phyloP scores from a whole-genome alignment of 2,113 vertebrate species.

The Gnathonemus longibarbis region DNA sequence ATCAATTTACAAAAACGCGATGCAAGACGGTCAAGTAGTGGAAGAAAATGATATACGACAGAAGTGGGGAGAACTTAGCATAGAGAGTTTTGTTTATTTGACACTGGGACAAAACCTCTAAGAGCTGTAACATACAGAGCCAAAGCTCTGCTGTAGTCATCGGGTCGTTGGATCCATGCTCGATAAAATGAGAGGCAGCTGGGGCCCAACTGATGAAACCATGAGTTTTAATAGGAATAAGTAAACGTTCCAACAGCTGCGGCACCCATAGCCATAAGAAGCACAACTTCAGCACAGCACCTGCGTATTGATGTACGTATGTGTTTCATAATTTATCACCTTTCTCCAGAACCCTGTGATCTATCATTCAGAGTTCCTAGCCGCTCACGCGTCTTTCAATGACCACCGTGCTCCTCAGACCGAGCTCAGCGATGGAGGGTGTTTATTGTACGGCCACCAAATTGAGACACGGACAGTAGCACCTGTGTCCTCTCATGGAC shows the following conservation, averaged over 20 bases:
- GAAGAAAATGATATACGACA: neutral
- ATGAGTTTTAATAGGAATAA: neutral
- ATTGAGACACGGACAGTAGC: conserved; percentile 1
- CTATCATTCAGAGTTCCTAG: neutral
- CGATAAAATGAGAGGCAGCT: neutral
- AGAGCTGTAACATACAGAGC: neutral
- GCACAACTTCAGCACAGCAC: neutral
- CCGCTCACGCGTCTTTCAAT: neutral
- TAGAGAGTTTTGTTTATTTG: neutral
- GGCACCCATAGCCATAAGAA: neutral
- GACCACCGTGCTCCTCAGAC: neutral
- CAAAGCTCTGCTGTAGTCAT: neutral
- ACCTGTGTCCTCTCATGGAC: conserved; percentile 5
- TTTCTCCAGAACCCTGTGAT: neutral
- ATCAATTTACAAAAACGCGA: neutral
- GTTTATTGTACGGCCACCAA: neutral
- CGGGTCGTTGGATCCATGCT: neutral
- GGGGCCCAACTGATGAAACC: neutral
- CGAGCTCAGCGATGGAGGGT: neutral
- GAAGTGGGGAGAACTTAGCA: neutral
- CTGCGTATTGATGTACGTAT: neutral
- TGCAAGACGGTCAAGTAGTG: neutral
- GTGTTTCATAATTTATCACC: neutral
- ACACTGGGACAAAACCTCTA: neutral
- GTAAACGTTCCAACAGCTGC: neutral